These are phyloP conservation scores for Oreamnos americanus DNA, from an alignment of 2,113 vertebrate genomes.

Conservation along the genomic window DNA sequence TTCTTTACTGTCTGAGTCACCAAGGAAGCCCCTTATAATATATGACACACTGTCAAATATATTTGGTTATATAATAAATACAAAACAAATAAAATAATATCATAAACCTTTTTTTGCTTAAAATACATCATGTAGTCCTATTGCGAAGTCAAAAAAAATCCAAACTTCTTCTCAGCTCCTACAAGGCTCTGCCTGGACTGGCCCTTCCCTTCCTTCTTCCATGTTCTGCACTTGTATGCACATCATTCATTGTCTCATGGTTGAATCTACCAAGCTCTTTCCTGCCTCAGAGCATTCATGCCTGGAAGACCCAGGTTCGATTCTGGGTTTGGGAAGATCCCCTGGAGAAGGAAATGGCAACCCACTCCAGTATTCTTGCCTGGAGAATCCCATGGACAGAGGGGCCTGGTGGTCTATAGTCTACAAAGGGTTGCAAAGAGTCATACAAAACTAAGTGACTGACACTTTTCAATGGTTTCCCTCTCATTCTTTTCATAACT, in stretches of 20 bases:
- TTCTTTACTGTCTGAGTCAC: neutral
- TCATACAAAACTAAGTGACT: neutral
- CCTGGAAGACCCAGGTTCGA: neutral
- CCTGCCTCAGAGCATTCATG: neutral
- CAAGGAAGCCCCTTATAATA: neutral
- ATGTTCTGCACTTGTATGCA: neutral
- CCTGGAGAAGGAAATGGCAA: neutral
- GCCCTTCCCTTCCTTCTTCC: rapidly evolving
- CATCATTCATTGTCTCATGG: neutral
- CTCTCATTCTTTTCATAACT: neutral
- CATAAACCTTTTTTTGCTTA: neutral
- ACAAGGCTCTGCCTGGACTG: neutral
- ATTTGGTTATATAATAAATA: neutral
- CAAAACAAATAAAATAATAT: neutral
- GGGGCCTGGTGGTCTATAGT: neutral
- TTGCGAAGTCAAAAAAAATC: neutral
- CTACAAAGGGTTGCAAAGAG: neutral
- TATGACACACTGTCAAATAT: neutral
- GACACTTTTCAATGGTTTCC: neutral
- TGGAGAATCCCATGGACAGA: neutral
- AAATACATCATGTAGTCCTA: neutral
- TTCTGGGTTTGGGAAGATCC: neutral
- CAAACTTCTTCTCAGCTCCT: neutral
- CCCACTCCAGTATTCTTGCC: neutral
- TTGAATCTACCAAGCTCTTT: neutral